Evolutionary conservation across 2,797 vertebrate species (phyloP).

Genomic region (Trachops cirrhosus): DNA sequence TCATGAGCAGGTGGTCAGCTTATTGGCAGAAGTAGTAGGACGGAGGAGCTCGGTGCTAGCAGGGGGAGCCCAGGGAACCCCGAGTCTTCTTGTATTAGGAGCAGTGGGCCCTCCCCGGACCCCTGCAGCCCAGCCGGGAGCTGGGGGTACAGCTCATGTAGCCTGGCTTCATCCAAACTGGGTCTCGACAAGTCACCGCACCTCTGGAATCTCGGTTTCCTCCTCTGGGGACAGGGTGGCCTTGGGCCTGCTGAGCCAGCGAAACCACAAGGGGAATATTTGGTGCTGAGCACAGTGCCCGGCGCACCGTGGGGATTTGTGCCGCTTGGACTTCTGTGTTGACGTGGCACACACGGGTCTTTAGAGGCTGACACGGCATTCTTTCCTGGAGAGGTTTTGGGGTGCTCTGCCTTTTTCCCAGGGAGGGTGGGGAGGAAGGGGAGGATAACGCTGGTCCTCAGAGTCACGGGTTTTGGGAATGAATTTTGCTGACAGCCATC

Average conservation of each 20-base stretch:
- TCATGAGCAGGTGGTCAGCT: neutral
- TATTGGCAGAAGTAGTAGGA: neutral
- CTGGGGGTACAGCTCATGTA: rapidly evolving
- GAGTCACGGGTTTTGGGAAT: neutral
- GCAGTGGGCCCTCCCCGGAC: no score
- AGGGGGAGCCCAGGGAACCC: neutral
- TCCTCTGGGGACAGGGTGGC: neutral
- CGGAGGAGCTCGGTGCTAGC: neutral
- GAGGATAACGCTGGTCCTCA: no score
- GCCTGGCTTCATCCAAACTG: rapidly evolving
- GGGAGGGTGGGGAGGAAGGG: neutral
- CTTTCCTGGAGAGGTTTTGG: neutral
- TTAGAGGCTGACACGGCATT: neutral
- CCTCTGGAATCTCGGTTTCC: neutral
- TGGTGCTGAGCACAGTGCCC: rapidly evolving
- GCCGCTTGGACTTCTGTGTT: rapidly evolving
- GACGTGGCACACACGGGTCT: neutral
- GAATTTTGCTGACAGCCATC: neutral
- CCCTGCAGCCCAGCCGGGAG: neutral
- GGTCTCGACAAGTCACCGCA: neutral
- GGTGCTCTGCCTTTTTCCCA: neutral
- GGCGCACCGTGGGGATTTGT: rapidly evolving
- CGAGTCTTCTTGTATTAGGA: rapidly evolving
- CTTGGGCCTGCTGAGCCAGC: neutral
- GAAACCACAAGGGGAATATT: rapidly evolving